Percentiles rank a stretch among this genome's conserved stretches.
Conservation (phyloP, 2,113 vertebrate genomes). For the Serilophus lunatus region DNA sequence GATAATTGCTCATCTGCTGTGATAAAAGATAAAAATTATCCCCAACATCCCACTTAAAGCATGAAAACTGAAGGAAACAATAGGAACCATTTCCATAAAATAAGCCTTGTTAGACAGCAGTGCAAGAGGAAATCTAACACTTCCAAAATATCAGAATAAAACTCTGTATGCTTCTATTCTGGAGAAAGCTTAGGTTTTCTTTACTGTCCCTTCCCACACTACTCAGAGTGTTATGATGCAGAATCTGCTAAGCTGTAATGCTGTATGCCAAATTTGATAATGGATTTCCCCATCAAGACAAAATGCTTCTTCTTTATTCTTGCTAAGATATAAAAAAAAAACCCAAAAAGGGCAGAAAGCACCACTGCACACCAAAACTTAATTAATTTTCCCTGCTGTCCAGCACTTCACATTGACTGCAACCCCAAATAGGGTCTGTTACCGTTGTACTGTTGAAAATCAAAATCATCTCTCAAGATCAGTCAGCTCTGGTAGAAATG, state of each 20-base stretch:
- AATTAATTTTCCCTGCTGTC: not conserved
- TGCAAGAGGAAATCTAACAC: not conserved
- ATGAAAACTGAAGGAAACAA: not conserved
- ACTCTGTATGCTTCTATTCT: not conserved
- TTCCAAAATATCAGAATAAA: not conserved
- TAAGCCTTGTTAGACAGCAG: not conserved
- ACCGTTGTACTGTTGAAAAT: not conserved
- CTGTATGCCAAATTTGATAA: not conserved
- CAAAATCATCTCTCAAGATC: not conserved
- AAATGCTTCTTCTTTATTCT: not conserved
- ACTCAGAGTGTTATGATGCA: fast-evolving
- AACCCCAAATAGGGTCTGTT: not conserved
- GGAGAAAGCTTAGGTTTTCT: not conserved
- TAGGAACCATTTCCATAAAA: not conserved
- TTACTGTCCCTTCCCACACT: not conserved
- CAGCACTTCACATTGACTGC: not conserved
- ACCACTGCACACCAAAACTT: not conserved
- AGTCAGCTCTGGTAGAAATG: not conserved
- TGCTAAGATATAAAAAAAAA: fast-evolving
- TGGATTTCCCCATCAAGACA: not conserved
- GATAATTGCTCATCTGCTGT: not conserved
- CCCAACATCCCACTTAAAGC: not conserved
- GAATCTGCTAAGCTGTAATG: not conserved
- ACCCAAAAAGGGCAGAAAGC: no score
- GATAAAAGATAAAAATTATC: not conserved